phyloP scores from a whole-genome alignment of 2,888 invertebrate genomes.

The Orthosia incerta region DNA sequence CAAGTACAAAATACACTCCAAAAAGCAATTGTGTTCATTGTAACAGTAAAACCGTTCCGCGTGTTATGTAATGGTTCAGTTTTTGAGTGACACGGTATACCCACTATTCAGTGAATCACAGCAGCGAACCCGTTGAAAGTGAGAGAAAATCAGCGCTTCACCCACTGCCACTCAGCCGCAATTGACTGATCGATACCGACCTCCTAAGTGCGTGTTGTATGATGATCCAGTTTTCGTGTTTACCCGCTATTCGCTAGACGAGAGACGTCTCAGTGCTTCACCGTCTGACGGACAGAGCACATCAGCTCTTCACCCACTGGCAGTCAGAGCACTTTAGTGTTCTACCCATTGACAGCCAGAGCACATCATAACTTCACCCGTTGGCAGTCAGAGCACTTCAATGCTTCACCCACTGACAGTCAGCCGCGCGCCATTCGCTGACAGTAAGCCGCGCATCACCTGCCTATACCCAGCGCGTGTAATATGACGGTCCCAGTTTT shows the following conservation, averaged over 20 bases:
- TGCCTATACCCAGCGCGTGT: conserved; percentile 71
- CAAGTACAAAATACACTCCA: no score
- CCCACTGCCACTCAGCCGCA: not conserved
- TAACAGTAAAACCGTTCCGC: conserved; percentile 57
- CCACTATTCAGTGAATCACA: conserved; percentile 84
- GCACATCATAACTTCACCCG: not conserved
- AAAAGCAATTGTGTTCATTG: no score
- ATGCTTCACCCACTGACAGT: conserved; percentile 49
- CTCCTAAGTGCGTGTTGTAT: no score
- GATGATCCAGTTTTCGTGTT: no score
- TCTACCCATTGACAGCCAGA: no score
- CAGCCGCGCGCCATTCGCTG: not conserved
- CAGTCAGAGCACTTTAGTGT: not conserved
- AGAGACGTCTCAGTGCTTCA: no score
- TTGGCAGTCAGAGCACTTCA: not conserved
- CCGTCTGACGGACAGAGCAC: not conserved
- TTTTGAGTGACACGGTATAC: conserved; percentile 84
- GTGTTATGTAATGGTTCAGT: conserved; percentile 83
- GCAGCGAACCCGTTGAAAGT: no score
- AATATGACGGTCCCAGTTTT: conserved; percentile 85
- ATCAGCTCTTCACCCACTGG: not conserved
- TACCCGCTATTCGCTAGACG: no score
- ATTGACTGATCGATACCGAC: no score
- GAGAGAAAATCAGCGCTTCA: no score
- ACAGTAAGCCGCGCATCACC: conserved; percentile 45